phyloP scores from a whole-genome alignment of 1,140 invertebrate genomes.

The Samia ricini region DNA sequence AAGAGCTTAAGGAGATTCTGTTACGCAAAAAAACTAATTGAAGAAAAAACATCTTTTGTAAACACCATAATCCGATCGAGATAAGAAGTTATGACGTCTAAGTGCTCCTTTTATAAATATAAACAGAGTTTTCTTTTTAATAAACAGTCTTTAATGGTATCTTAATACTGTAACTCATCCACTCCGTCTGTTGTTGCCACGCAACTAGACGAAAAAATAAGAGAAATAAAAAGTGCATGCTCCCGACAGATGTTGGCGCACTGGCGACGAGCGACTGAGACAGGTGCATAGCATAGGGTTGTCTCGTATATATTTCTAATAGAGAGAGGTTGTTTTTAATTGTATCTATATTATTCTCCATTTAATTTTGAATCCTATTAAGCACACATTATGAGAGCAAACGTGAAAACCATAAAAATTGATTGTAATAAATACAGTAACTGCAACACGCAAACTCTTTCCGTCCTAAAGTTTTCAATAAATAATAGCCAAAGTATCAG shows the following conservation, averaged over 20 bases:
- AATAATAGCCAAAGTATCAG: not conserved
- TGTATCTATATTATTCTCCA: not conserved
- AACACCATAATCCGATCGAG: slow-evolving; percentile 4
- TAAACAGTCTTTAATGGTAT: slow-evolving; percentile 5
- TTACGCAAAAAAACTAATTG: not conserved
- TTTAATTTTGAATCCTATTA: too few species aligned
- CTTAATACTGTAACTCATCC: slow-evolving; percentile 2
- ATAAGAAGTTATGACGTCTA: slow-evolving; percentile 1
- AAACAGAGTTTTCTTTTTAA: not conserved
- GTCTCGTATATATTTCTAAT: slow-evolving; percentile 22
- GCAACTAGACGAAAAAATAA: slow-evolving; percentile 47
- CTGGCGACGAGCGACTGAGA: slow-evolving; percentile 49
- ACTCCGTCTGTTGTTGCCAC: slow-evolving; percentile 27
- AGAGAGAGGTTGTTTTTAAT: slow-evolving; percentile 8
- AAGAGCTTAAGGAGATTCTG: not conserved
- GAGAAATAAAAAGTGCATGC: slow-evolving; percentile 48
- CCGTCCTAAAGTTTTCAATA: not conserved
- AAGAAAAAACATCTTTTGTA: not conserved
- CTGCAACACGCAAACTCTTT: not conserved
- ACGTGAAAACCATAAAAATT: too few species aligned
- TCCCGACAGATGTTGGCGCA: slow-evolving; percentile 62
- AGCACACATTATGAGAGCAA: too few species aligned
- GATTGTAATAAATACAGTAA: not conserved
- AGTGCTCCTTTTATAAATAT: slow-evolving; percentile 10
- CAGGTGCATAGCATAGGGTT: slow-evolving; percentile 63